Base-by-base conservation (phyloP, 1,140 invertebrate genomes). In the Papilio xuthus region DNA sequence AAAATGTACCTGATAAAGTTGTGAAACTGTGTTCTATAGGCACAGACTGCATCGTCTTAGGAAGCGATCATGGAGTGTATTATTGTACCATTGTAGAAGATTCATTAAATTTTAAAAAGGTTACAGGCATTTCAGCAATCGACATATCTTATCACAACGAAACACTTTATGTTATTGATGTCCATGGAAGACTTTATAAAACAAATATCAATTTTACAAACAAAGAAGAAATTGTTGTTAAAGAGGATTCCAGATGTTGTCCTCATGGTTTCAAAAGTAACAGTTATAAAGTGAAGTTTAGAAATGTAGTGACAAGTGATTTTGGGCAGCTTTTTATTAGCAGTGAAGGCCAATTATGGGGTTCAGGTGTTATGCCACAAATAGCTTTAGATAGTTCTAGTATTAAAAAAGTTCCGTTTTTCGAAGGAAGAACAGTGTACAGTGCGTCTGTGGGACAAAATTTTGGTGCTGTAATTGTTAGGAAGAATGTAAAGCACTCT, bases 321-420 rank as follows among this genome's bases (percentile, higher is more conserved):
- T 95, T 94, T 87, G 95, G 95, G 9, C 91, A 95, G 78, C 91
- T 97, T 9, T 96, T 96, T 90, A 94, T 96, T 28, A 96, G 96
- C 44, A 95, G 96, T 82, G 95, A 92, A 90, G 96, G 96, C 26
- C 96, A 97, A 79, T 90, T 97, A 12, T 97, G 97, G 97, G 96
- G 95, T 0, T 96, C 95, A 82, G 97, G 97, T 60, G 89, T 94
- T 84, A 97, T 97, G 89, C 95, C 95, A 10, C 96, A 97, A 86
- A 95, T 97, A 78, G 95, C 96, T 23, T 94, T 97, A 79, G 95
- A 95, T 70, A 93, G 92, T 78, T 82, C 82, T 77, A 94, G 92
- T 84, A 96, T 97, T 78, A 95, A 95, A 53, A 96, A 95, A 92
- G 95, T 97, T 13, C 94, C 94, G 76, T 96, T 96, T 90, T 96